Conservation (phyloP, 30 jellyfish, hydroid and myxozoan species). For the Clytia hemisphaerica region DNA sequence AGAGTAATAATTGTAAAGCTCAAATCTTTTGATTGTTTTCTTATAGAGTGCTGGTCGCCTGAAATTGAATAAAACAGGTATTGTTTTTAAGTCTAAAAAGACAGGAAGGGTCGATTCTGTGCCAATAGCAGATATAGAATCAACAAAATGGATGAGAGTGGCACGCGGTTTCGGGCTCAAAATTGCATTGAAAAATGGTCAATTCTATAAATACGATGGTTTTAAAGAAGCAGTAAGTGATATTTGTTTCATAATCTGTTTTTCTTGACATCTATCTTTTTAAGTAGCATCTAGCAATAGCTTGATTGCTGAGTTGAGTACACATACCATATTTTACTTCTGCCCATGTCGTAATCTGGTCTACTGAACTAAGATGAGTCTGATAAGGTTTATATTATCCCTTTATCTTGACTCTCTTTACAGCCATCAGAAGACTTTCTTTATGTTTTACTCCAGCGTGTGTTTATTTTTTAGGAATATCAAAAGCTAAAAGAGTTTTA, state of each 20-base stretch:
- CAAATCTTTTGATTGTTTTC: background rate
- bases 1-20: background rate
- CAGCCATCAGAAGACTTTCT: too few relatives aligned
- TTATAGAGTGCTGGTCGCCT: conserved; percentile 74
- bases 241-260: background rate
- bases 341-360: too few relatives aligned
- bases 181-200: conserved; percentile 53
- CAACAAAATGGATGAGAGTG: conserved; percentile 78
- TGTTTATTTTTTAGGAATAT: conserved; percentile 53
- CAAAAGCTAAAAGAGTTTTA: conserved; percentile 63
- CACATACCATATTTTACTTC: too few relatives aligned
- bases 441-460: background rate
- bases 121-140: conserved; percentile 69
- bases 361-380: too few relatives aligned
- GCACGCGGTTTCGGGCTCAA: conserved; percentile 89
- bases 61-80: conserved; percentile 74
- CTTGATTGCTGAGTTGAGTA: too few relatives aligned
- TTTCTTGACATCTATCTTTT: too few relatives aligned
- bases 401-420: too few relatives aligned
- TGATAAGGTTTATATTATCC: too few relatives aligned
- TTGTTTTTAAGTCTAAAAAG: conserved; percentile 70
- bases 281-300: too few relatives aligned
- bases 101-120: conserved; percentile 90
- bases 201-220: conserved; percentile 76
- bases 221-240: conserved; percentile 66